Base-by-base conservation (phyloP, 2,113 vertebrate genomes). In the Eidolon helvum region DNA sequence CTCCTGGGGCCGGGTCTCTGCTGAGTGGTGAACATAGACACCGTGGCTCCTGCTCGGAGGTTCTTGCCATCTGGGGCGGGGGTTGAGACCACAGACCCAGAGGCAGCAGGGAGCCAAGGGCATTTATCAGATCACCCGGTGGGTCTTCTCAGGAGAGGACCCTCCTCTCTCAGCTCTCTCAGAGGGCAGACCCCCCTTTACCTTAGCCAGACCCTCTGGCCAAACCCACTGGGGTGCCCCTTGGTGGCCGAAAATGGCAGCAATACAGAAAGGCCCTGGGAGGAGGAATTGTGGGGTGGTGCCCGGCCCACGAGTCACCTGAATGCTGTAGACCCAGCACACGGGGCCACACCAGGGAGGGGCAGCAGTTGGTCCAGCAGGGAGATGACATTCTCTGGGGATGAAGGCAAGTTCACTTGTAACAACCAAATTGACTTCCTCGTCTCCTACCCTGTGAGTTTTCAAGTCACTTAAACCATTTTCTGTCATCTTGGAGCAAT, bases 1-100 rank as follows among this genome's bases (percentile, higher is more conserved):
- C 14, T 26, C 0, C 1, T 14, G 1, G 50, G 8, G 59, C 26
- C 2, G 35, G 16, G 28, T 5, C 43, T 65, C n/a, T 61, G 45
- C 19, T 7, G 1, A 38, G 43, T 15, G 3, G 35, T 5, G 4
- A 59, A 5, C 7, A 4, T 5, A 2, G 6, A 19, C 30, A 0
- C 5, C 4, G 3, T 8, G 30, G 8, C 33, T 40, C 11, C 18
- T 2, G 1, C n/a, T 12, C 0, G 0, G 5, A 35, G 66, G 19
- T 24, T 59, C 48, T 40, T 28, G 18, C 2, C 1, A 1, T 35
- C 7, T 35, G 19, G 48, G 38, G 19, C 14, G 19, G 15, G 6
- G 15, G 5, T 26, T 10, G 63, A 78, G 43, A 35, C 19, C 38
- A 2, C 2, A 26, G 63, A 22, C 33, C 88, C 33, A 38, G 38